phyloP scores from a whole-genome alignment of 2,797 vertebrate species.

The Micrastur ruficollis region DNA sequence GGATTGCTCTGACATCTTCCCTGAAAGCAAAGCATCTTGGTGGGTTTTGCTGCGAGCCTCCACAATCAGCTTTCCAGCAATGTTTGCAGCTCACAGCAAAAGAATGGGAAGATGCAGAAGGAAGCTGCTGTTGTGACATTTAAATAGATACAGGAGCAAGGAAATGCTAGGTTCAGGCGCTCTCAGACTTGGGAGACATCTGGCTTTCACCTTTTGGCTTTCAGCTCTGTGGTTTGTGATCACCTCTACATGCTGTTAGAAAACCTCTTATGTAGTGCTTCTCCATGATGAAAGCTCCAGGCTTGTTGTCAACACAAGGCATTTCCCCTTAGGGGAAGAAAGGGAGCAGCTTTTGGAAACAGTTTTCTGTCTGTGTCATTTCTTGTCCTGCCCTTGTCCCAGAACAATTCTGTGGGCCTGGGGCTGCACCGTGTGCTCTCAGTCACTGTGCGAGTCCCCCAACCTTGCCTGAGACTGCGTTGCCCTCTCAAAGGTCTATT shows the following conservation, averaged over 20 bases:
- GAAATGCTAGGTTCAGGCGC: neutral
- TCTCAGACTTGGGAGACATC: neutral
- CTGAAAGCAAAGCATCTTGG: neutral
- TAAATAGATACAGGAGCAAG: neutral
- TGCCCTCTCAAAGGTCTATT: neutral
- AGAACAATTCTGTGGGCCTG: neutral
- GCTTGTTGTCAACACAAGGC: neutral
- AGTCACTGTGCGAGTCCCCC: accelerated
- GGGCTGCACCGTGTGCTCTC: neutral
- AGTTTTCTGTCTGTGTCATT: neutral
- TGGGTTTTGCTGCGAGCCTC: neutral
- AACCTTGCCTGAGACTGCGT: neutral
- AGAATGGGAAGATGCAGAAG: neutral
- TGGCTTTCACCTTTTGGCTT: neutral
- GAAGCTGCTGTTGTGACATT: neutral
- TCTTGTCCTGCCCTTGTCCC: neutral
- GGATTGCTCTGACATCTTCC: neutral
- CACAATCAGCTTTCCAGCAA: neutral
- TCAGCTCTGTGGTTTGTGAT: neutral
- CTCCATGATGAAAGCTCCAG: neutral
- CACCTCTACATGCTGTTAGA: neutral
- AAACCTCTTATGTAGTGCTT: neutral
- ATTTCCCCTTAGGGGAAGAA: neutral
- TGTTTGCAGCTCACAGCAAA: neutral
- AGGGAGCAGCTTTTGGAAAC: neutral